phyloP scores from a whole-genome alignment of 2,797 vertebrate genomes.

The Poecilia picta region DNA sequence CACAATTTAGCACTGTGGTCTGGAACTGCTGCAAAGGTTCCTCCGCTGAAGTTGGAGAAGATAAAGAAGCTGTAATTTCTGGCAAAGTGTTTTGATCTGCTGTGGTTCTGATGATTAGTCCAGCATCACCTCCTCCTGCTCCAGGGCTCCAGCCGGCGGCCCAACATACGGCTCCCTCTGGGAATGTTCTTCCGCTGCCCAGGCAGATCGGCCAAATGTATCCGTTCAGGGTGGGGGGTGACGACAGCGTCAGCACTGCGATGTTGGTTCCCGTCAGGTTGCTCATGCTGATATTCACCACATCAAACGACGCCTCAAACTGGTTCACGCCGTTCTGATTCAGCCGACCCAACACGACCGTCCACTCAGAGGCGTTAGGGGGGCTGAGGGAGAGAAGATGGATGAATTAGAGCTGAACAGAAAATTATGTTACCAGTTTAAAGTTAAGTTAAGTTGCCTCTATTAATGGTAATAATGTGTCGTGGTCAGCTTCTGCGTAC shows the following conservation, averaged over 20 bases:
- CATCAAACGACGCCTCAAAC: conserved; percentile 38
- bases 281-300: conserved; percentile 63
- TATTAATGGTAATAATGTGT: not conserved
- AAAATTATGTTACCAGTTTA: not conserved
- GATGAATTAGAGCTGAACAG: not conserved
- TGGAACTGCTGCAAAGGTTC: conserved; percentile 48
- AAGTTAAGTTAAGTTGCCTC: not conserved
- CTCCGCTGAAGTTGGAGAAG: conserved; percentile 24
- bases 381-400: conserved; percentile 35
- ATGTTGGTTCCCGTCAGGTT: conserved; percentile 42
- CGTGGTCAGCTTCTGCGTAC: conserved; percentile 47
- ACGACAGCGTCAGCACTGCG: conserved; percentile 47
- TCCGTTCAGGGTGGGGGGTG: conserved; percentile 20
- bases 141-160: conserved; percentile 46
- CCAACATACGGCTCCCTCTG: conserved; percentile 37
- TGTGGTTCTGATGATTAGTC: not conserved
- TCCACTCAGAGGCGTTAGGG: conserved; percentile 45
- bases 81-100: not conserved
- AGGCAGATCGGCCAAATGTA: conserved; percentile 67
- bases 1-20: conserved; percentile 42
- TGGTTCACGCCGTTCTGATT: conserved; percentile 42
- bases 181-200: conserved; percentile 26
- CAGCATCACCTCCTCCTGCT: conserved; percentile 47
- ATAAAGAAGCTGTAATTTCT: not conserved
- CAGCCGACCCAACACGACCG: conserved; percentile 54